Conservation (phyloP, 2,797 vertebrate genomes). For the Pachyuromys duprasi region DNA sequence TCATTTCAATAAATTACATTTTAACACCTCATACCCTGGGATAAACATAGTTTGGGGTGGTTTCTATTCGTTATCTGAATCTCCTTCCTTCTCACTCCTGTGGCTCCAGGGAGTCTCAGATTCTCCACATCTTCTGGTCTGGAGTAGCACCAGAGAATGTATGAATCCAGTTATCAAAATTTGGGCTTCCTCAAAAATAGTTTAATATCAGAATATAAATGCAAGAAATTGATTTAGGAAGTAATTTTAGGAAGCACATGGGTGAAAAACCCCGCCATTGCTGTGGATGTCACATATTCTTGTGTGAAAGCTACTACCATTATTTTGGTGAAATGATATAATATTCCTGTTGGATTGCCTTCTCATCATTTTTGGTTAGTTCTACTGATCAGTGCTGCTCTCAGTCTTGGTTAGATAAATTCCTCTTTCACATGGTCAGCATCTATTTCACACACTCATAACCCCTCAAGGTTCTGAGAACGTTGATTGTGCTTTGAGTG, state of each 20-base stretch:
- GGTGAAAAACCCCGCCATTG: not conserved
- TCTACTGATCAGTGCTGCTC: not conserved
- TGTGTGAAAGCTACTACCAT: not conserved
- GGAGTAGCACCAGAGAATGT: not conserved
- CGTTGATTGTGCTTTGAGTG: too few species aligned
- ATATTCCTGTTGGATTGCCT: not conserved
- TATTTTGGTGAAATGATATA: not conserved
- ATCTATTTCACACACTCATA: too few species aligned
- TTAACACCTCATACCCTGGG: not conserved
- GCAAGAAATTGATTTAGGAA: not conserved
- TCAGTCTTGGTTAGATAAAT: not conserved
- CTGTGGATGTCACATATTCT: not conserved
- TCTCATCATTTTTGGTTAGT: not conserved
- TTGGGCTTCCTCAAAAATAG: not conserved
- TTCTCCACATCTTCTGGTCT: not conserved
- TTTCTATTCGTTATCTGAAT: not conserved
- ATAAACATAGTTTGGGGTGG: not conserved
- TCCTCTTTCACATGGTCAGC: not conserved
- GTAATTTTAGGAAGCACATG: not conserved
- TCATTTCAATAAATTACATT: not conserved
- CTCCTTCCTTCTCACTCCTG: not conserved
- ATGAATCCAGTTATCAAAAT: not conserved
- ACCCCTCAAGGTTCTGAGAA: not conserved
- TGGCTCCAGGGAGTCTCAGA: too few species aligned
- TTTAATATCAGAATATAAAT: not conserved